A percentile compares a stretch with the other conserved stretches of the same genome.
These are phyloP conservation scores for Vanacampus margaritifer DNA, from an alignment of 2,113 vertebrate species.

Conservation along the genomic window DNA sequence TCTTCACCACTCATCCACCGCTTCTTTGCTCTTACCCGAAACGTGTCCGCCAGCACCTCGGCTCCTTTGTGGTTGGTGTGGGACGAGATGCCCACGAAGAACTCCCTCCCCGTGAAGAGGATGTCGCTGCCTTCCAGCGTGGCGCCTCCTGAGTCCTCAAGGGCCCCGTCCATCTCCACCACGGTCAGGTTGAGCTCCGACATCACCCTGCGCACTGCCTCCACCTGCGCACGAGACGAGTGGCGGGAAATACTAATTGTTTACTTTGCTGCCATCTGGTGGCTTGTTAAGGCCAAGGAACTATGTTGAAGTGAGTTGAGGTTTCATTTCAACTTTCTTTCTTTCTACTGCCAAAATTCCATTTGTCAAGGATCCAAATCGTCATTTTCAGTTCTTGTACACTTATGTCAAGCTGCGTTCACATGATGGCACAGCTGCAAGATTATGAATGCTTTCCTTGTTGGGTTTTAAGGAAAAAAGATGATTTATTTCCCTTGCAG, in stretches of 20 bases:
- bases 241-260: too few species aligned
- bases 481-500: not conserved
- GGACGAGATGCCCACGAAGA: constrained; percentile 88
- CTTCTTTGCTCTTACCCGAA: constrained; percentile 68
- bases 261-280: too few species aligned
- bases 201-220: constrained; percentile 79
- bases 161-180: constrained; percentile 76
- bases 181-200: constrained; percentile 81
- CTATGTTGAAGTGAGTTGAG: too few species aligned
- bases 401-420: not conserved
- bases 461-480: not conserved
- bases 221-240: constrained; percentile 57
- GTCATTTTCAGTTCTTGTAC: not conserved
- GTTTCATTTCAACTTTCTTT: too few species aligned
- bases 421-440: not conserved
- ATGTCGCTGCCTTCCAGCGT: constrained; percentile 87
- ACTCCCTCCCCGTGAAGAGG: constrained; percentile 87
- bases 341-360: not conserved
- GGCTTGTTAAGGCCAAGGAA: too few species aligned
- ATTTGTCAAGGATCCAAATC: not conserved
- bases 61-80: constrained; percentile 87
- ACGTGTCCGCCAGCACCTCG: constrained; percentile 84
- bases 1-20: not conserved
- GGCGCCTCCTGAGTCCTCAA: constrained; percentile 68
- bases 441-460: not conserved